Conservation (phyloP, 1,140 invertebrate species). For the Drosophila aff. region DNA sequence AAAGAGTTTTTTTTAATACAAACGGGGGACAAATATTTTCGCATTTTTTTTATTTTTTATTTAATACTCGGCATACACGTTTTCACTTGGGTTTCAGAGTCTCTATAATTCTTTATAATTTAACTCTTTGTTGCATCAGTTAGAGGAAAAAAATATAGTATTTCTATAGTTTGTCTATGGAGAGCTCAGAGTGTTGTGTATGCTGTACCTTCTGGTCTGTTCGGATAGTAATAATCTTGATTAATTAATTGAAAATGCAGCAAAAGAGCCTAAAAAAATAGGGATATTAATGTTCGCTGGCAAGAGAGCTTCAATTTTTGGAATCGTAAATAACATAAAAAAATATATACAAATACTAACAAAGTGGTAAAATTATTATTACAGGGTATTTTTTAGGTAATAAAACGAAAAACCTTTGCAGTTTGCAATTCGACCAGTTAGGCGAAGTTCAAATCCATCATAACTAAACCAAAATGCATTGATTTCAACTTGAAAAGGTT, state of each 20-base stretch:
- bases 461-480: too few species aligned
- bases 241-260: neutral
- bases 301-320: too few species aligned
- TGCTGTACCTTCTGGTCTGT: neutral
- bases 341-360: too few species aligned
- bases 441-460: too few species aligned
- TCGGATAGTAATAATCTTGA: constrained; percentile 2
- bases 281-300: neutral
- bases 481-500: too few species aligned
- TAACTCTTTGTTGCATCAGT: constrained; percentile 22
- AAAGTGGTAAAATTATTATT: too few species aligned
- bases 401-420: too few species aligned
- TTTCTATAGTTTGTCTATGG: constrained; percentile 1
- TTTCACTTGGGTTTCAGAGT: neutral
- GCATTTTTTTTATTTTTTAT: constrained; percentile 21
- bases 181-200: neutral
- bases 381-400: too few species aligned
- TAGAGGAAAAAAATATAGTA: constrained; percentile 5
- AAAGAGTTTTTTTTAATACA: constrained; percentile 32
- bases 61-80: constrained; percentile 21
- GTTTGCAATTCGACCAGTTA: too few species aligned
- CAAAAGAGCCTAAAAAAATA: neutral
- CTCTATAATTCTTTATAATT: constrained; percentile 9
- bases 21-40: constrained; percentile 42
- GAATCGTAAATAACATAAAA: too few species aligned